Evolutionary conservation across 2,113 vertebrate genomes (phyloP).

Genomic region (Dipodomys merriami): DNA sequence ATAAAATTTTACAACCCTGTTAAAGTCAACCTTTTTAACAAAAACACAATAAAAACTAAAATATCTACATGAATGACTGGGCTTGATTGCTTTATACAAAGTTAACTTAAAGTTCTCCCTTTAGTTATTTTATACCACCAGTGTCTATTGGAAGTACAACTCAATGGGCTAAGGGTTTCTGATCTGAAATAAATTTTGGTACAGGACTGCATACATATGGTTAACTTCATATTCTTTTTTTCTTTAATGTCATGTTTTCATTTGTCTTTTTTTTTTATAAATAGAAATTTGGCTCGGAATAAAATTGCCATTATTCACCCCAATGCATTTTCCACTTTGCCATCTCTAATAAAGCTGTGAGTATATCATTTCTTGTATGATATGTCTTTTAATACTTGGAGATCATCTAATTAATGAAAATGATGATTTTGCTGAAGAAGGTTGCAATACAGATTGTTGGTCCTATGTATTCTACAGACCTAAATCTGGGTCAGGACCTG

Average conservation of each 20-base stretch:
- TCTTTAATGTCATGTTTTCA: conserved; percentile 66
- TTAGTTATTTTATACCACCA: not conserved
- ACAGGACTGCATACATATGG: not conserved
- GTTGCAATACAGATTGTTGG: not conserved
- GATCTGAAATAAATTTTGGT: conserved; percentile 40
- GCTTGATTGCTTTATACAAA: conserved; percentile 25
- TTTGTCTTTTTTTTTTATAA: conserved; percentile 69
- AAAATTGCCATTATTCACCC: conserved; percentile 89
- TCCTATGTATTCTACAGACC: not conserved
- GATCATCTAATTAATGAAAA: not conserved
- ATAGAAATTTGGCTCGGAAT: conserved; percentile 95
- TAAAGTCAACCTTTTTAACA: conserved; percentile 58
- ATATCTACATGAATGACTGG: conserved; percentile 13
- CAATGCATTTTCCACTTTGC: conserved; percentile 91
- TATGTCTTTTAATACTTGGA: not conserved
- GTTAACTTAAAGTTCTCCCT: conserved; percentile 16
- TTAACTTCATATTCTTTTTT: conserved; percentile 2
- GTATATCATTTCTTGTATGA: conserved; percentile 80
- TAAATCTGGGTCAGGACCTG: not conserved
- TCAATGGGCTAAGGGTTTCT: not conserved
- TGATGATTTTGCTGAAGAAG: not conserved
- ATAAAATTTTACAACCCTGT: conserved; percentile 52
- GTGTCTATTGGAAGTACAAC: not conserved
- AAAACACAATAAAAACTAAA: conserved; percentile 58
- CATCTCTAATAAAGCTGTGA: conserved; percentile 95